Conservation (phyloP, 2,888 invertebrate species). For the Andricus curvator region DNA sequence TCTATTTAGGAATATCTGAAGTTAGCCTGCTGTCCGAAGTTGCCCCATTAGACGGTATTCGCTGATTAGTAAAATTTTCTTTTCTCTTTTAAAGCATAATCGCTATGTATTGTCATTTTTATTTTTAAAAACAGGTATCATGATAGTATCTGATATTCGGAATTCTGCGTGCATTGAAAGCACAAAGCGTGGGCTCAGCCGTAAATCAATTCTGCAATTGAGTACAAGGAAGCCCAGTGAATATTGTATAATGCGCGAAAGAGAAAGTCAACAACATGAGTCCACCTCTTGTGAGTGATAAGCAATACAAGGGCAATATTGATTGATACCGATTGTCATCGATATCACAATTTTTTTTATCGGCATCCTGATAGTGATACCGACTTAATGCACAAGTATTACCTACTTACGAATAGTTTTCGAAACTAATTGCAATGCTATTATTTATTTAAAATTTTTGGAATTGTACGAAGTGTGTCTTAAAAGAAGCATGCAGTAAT, state of each 20-base stretch:
- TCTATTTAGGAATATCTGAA: too few species aligned
- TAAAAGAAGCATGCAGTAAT: too few species aligned
- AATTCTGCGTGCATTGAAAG: background rate
- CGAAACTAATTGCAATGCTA: too few species aligned
- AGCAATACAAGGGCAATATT: constrained; percentile 26
- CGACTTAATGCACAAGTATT: too few species aligned
- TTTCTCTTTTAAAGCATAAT: too few species aligned
- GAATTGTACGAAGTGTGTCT: too few species aligned
- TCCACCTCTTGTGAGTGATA: background rate
- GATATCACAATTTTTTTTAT: background rate
- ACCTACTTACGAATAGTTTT: too few species aligned
- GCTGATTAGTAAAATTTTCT: background rate
- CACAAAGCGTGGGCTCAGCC: background rate
- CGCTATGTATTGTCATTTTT: too few species aligned
- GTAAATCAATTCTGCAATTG: constrained; percentile 1
- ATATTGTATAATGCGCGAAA: background rate
- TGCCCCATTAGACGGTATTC: background rate
- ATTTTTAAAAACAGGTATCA: background rate
- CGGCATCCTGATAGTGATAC: too few species aligned
- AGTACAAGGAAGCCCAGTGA: background rate
- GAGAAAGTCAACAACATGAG: too few species aligned
- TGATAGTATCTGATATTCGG: background rate
- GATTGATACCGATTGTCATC: constrained; percentile 17
- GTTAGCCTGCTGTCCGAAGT: too few species aligned
- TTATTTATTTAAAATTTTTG: too few species aligned